These are phyloP conservation scores for Varanus salvator DNA, from an alignment of 2,113 vertebrate genomes.

Conservation along the genomic window DNA sequence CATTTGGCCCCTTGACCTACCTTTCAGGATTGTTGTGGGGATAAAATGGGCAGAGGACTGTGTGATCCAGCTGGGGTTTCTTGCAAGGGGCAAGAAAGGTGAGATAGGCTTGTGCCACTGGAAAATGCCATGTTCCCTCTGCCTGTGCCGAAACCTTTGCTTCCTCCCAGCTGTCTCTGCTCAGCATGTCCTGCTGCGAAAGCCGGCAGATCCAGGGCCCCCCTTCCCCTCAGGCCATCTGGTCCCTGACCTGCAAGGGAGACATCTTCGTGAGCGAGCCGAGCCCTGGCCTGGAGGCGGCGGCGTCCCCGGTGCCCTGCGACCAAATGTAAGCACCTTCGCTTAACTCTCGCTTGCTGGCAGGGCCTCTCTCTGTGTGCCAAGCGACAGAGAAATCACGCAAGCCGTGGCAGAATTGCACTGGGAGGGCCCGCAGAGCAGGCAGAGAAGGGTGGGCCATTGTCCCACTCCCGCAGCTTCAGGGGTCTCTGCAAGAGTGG, in stretches of 20 bases:
- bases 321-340: constrained; percentile 91
- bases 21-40: too few relatives aligned
- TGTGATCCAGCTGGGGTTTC: too few relatives aligned
- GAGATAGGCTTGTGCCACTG: too few relatives aligned
- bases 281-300: constrained; percentile 82
- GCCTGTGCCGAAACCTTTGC: constrained; percentile 13
- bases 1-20: too few relatives aligned
- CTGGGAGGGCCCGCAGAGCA: not conserved
- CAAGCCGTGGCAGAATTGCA: too few relatives aligned
- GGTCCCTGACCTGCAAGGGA: constrained; percentile 96
- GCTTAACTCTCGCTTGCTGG: constrained; percentile 9
- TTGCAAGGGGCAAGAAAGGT: too few relatives aligned
- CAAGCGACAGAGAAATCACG: too few relatives aligned
- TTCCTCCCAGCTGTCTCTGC: constrained; percentile 84
- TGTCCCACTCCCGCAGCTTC: not conserved
- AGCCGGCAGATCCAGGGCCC: constrained; percentile 87
- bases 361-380: not conserved
- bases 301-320: constrained; percentile 82
- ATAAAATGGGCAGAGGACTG: too few relatives aligned
- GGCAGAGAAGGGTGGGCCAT: not conserved
- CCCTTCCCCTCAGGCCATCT: constrained; percentile 92
- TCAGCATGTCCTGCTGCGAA: constrained; percentile 91
- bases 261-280: constrained; percentile 97
- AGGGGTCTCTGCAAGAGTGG: not conserved
- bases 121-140: too few relatives aligned